Evolutionary conservation across 2,113 vertebrate genomes (phyloP), one percentile per base, ranked within the genome.

Genomic region (Caretta caretta): DNA sequence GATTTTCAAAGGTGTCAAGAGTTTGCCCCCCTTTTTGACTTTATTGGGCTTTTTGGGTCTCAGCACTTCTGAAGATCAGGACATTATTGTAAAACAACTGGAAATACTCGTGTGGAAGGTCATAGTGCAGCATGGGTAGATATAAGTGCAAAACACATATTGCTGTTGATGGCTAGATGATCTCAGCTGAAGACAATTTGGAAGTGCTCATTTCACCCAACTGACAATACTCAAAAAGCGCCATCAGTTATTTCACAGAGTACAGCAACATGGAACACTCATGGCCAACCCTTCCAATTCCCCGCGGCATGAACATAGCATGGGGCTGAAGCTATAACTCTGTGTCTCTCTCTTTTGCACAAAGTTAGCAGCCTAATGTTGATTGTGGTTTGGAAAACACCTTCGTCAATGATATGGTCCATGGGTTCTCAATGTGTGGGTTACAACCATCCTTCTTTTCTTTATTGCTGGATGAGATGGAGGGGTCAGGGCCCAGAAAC

Each of bases 71-170:
- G 62, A 53, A 48, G 38, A 56, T 10, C 35, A 49, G 90, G 49
- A 91, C 89, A n/a, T 75, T 20, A 0, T 83, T 93, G 38, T 24
- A n/a, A 17, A 95, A 42, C 89, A 90, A 92, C 92, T 84, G 62
- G 59, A 14, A 90, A 17, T 20, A 2, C 0, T 8, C 46, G 85
- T 76, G 69, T 87, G 22, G 87, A 92, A 95, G 49, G 80, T 80
- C 25, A 19, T 5, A 29, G 59, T n/a, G 86, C 20, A 42, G n/a
- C 27, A 78, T 24, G 29, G 42, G 48, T 25, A 78, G 75, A 27
- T 29, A 42, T 29, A 56, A 82, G 88, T 86, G 88, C 89, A n/a
- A 92, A 85, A 92, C 84, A 93, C 90, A 75, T 87, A 82, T 65
- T 42, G 13, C 10, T 57, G 38, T 24, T 91, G 90, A 78, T 48